phyloP scores from a whole-genome alignment of 2,888 invertebrate species.

The Xestia rhomboidea region DNA sequence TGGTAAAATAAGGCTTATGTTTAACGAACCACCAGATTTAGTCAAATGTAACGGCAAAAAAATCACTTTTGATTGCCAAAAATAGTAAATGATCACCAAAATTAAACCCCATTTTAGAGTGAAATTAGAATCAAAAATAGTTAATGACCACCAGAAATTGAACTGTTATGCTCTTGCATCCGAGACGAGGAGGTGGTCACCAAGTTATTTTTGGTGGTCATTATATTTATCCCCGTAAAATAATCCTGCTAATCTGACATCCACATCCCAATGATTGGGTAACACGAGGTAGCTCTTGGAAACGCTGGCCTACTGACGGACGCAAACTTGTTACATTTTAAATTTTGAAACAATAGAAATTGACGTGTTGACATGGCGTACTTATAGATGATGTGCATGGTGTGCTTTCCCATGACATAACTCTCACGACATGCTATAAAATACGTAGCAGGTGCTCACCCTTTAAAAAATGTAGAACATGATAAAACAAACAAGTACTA shows the following conservation, averaged over 20 bases:
- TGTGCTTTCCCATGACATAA: neutral
- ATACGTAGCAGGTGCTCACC: neutral
- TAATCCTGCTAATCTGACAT: neutral
- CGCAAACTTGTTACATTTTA: neutral
- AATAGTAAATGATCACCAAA: too few species aligned
- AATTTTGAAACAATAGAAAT: neutral
- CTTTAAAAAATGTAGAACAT: neutral
- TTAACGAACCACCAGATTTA: too few species aligned
- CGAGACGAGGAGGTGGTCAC: too few species aligned
- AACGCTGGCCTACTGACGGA: neutral
- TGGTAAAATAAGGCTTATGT: neutral
- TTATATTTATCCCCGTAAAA: too few species aligned
- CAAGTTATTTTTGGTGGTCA: too few species aligned
- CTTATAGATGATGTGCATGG: too few species aligned
- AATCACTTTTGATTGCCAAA: too few species aligned
- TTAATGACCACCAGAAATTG: too few species aligned
- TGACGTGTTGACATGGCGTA: constrained; percentile 6
- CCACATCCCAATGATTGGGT: neutral
- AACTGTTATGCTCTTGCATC: too few species aligned
- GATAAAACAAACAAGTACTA: neutral
- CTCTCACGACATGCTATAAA: neutral
- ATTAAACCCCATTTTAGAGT: too few species aligned
- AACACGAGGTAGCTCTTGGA: neutral
- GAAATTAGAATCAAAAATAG: too few species aligned
- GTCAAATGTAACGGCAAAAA: too few species aligned